Base-by-base conservation (phyloP, 1,140 invertebrate genomes). In the Aphelenchoides besseyi region DNA sequence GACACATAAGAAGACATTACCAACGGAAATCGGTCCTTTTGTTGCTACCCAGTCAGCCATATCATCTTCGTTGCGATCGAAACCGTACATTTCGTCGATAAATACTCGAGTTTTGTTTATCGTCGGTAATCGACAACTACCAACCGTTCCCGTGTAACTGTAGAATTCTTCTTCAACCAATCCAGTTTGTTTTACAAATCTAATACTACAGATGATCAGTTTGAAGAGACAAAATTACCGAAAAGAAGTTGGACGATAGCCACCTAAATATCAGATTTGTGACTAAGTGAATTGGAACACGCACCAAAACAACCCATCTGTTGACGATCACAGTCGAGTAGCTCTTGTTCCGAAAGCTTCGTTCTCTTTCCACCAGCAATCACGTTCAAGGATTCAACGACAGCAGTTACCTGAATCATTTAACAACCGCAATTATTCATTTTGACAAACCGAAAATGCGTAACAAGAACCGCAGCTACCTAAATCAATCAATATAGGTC, bases 41-140 rank as follows among this genome's bases (percentile, higher is more conserved):
- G 68, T 55, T 3, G 69, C 74, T 36, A 75, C 41, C 66, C 72
- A 75, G 36, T 75, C 75, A 9, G 74, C 74, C 55, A 75, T 73
- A 30, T 72, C 55, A 2, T 64, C 61, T 33, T 75, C 74, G 28
- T 75, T 35, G 0, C 16, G 18, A 33, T 33, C 62, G 3, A 75
- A 66, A 41, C 57, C 30, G 12, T 32, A 35, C 16, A 78, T 18
- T 68, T 71, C 57, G 23, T 68, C 41, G 26, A 74, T 30, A 37
- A 78, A 74, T 3, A 77, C 74, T 3, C 76, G 68, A 37, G 23
- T 70, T 29, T 35, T 33, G 32, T 71, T 35, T 26, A 30, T 35
- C 5, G 9, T 48, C 23, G 48, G 76, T 28, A 55, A 59, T 35
- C 64, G 59, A 3, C 52, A 72, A 3, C 30, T 30, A 5, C 9